Percentiles rank a stretch among this genome's conserved stretches.
Evolutionary conservation across 2,888 invertebrate genomes (phyloP).

Genomic region (Danaus chrysippus): DNA sequence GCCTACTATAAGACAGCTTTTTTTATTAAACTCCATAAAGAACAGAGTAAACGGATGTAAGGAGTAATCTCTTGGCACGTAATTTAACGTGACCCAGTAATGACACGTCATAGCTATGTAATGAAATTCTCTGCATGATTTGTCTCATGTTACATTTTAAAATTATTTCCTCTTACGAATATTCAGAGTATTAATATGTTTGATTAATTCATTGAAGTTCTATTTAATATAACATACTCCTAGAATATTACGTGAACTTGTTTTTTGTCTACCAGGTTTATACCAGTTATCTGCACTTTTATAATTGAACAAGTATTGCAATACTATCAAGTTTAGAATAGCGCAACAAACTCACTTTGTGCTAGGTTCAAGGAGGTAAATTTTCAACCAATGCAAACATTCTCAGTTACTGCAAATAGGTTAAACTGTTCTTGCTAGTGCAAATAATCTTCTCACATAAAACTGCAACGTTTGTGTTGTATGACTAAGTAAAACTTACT

Average conservation of each 20-base stretch:
- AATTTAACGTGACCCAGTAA: slow-evolving; percentile 2
- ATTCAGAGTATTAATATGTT: background rate
- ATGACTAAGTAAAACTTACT: no score
- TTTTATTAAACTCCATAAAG: background rate
- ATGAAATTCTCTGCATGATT: slow-evolving; percentile 4
- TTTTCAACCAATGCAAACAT: no score
- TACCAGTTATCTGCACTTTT: no score
- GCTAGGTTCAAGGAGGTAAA: no score
- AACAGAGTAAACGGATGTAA: slow-evolving; percentile 1
- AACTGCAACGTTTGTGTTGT: no score
- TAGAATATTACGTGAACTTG: background rate
- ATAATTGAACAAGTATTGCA: no score
- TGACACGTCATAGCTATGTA: slow-evolving; percentile 5
- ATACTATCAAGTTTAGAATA: no score
- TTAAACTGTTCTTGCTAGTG: no score
- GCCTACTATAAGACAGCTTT: background rate
- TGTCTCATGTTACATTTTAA: background rate
- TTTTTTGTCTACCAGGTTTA: no score
- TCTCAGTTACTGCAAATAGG: no score
- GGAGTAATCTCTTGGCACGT: slow-evolving; percentile 4
- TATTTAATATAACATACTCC: background rate
- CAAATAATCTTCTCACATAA: no score
- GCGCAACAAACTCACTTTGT: no score
- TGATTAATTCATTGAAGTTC: background rate
- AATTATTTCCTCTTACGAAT: background rate